Evolutionary conservation across 1,140 invertebrate species (phyloP).

Genomic region (Drosophila nigromelanica): DNA sequence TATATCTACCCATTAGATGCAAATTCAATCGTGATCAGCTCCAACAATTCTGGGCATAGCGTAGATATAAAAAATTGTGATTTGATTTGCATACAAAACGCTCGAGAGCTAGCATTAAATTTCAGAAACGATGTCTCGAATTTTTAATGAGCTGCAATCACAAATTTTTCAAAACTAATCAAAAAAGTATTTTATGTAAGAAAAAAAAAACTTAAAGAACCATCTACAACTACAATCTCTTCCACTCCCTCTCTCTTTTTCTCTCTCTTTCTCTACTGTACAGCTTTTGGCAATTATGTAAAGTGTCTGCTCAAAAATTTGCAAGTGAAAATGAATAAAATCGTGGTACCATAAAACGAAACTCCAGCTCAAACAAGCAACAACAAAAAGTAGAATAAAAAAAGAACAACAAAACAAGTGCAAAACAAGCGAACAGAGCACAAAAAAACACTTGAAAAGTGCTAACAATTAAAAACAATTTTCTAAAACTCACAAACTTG

Average conservation of each 20-base stretch:
- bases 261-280: conserved; percentile 3
- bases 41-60: conserved; percentile 56
- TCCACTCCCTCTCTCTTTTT: not conserved
- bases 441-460: conserved; percentile 55
- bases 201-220: not conserved
- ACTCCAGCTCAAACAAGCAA: conserved; percentile 32
- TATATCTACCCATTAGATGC: conserved; percentile 16
- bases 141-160: conserved; percentile 50
- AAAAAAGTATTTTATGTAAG: conserved; percentile 24
- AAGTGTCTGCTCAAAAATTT: conserved; percentile 49
- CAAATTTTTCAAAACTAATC: conserved; percentile 57
- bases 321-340: conserved; percentile 77
- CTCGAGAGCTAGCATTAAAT: conserved; percentile 28
- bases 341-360: conserved; percentile 73
- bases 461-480: conserved; percentile 76
- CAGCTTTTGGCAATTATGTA: conserved; percentile 75
- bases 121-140: conserved; percentile 36
- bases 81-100: conserved; percentile 75
- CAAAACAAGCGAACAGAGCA: conserved; percentile 20
- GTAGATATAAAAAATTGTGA: conserved; percentile 50
- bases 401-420: conserved; percentile 32
- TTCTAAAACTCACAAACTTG: conserved; percentile 50
- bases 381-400: conserved; percentile 17
- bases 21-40: conserved; percentile 52
- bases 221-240: not conserved